Conservation (phyloP, 2,888 invertebrate species). For the Alloscopus bannaensis region DNA sequence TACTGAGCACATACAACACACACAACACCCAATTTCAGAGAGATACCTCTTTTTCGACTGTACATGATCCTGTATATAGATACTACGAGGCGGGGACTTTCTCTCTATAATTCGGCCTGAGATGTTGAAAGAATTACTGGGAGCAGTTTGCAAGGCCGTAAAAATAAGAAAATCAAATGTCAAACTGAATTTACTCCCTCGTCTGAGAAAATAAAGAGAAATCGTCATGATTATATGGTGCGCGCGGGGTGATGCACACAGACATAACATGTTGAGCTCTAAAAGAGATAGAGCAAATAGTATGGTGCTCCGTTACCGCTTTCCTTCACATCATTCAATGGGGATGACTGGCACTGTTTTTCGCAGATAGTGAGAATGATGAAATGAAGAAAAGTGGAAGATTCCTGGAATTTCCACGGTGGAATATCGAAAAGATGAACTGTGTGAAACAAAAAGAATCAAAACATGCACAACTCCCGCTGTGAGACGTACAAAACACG, state of each 20-base stretch:
- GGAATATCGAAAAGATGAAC: too few species aligned
- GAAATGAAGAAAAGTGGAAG: constrained; percentile 50
- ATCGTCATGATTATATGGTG: constrained; percentile 51
- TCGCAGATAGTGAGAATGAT: constrained; percentile 19
- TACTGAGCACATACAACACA: too few species aligned
- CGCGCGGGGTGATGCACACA: constrained; percentile 14
- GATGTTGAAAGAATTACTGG: constrained; percentile 50
- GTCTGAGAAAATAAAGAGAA: constrained; percentile 64
- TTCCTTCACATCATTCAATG: too few species aligned
- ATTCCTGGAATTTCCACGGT: constrained; percentile 48
- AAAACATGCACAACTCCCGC: too few species aligned
- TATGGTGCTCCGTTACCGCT: too few species aligned
- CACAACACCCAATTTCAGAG: background rate
- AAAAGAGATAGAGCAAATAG: too few species aligned
- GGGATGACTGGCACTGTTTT: too few species aligned
- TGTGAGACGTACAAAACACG: too few species aligned
- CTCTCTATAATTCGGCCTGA: constrained; percentile 38
- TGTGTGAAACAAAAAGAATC: too few species aligned
- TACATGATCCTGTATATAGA: background rate
- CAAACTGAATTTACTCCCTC: constrained; percentile 67
- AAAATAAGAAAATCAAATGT: constrained; percentile 66
- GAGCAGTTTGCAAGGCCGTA: constrained; percentile 51
- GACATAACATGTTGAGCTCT: constrained; percentile 15
- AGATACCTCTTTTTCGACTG: background rate
- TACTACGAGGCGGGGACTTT: background rate